A percentile compares a stretch with the other conserved stretches of the same genome.
Conservation (phyloP, 2,797 vertebrate species). For the Ciconia nigra region DNA sequence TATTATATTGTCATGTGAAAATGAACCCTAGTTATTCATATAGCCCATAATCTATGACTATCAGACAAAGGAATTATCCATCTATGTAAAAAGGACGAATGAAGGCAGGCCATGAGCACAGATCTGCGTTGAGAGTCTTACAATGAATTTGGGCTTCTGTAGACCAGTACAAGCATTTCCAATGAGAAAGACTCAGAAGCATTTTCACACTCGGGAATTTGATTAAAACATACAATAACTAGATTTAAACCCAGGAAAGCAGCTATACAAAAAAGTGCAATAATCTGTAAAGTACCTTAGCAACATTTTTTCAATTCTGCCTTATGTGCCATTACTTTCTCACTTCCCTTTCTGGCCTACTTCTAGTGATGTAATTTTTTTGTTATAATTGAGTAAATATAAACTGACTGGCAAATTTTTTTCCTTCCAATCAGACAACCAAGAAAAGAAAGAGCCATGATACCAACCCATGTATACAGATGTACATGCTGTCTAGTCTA, state of each 20-base stretch:
- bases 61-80: background rate
- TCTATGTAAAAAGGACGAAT: background rate
- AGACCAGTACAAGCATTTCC: background rate
- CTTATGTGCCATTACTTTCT: background rate
- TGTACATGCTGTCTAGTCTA: background rate
- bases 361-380: background rate
- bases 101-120: background rate
- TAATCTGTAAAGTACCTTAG: background rate
- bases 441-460: background rate
- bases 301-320: background rate
- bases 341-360: background rate
- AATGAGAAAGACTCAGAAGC: background rate
- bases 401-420: background rate
- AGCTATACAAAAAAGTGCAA: background rate
- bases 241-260: background rate
- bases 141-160: background rate
- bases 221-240: background rate
- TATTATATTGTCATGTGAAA: background rate
- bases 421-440: background rate
- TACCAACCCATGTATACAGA: background rate
- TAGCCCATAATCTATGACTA: background rate
- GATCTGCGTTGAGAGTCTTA: background rate
- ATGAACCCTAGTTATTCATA: background rate
- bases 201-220: background rate
- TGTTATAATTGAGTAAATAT: background rate